These are phyloP conservation scores for Notocelia uddmanniana DNA, from an alignment of 2,888 invertebrate genomes.

Conservation along the genomic window DNA sequence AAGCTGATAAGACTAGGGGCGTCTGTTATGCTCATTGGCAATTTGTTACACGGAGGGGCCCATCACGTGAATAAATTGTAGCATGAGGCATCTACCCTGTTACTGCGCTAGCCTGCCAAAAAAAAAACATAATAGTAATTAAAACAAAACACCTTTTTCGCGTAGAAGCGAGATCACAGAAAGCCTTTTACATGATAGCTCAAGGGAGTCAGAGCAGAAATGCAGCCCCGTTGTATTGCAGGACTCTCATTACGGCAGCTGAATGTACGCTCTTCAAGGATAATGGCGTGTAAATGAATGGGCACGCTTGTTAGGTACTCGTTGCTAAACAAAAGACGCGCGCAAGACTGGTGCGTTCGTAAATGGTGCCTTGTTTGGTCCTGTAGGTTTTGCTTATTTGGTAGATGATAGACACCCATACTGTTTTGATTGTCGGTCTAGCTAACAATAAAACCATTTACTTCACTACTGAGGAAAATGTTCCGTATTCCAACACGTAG, in stretches of 20 bases:
- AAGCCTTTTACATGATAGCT: background rate
- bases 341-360: background rate
- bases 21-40: too few species aligned
- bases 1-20: too few species aligned
- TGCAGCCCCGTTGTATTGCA: slow-evolving; percentile 1
- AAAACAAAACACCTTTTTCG: background rate
- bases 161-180: background rate
- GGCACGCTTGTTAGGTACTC: slow-evolving; percentile 8
- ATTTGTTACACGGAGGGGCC: too few species aligned
- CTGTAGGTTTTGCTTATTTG: background rate
- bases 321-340: slow-evolving; percentile 23
- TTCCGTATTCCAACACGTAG: too few species aligned
- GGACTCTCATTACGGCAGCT: slow-evolving; percentile 24
- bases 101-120: too few species aligned
- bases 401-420: background rate
- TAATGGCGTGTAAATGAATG: slow-evolving; percentile 36
- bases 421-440: background rate
- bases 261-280: slow-evolving; percentile 19
- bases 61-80: too few species aligned
- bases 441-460: too few species aligned
- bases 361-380: background rate
- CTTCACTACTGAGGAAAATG: too few species aligned
- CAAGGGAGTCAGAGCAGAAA: slow-evolving; percentile 2
- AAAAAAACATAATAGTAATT: background rate
- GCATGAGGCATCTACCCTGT: too few species aligned